Percentiles rank a stretch among this genome's conserved stretches.
Evolutionary conservation across 2,888 invertebrate genomes (phyloP).

Genomic region (Andrena hattorfiana): DNA sequence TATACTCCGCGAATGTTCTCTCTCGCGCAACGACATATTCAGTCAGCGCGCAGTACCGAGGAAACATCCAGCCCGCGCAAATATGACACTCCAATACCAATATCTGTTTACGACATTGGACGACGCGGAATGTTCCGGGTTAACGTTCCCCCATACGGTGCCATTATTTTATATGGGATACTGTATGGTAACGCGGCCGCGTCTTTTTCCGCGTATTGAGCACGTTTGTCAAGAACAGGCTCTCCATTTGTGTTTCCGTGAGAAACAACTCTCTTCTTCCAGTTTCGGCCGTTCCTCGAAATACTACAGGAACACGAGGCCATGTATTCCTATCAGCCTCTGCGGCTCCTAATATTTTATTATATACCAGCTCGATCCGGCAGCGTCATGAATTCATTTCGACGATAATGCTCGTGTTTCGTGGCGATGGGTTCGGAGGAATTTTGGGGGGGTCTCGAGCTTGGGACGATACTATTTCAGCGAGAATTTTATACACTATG

Average conservation of each 20-base stretch:
- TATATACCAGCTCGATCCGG: background rate
- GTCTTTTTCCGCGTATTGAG: conserved; percentile 59
- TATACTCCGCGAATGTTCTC: conserved; percentile 50
- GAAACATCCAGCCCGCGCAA: conserved; percentile 55
- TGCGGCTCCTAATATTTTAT: conserved; percentile 17
- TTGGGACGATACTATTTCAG: background rate
- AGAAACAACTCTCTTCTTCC: conserved; percentile 13
- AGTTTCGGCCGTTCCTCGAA: conserved; percentile 9
- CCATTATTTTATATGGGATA: conserved; percentile 67
- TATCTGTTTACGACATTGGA: conserved; percentile 73
- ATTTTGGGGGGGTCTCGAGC: background rate
- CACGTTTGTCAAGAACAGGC: conserved; percentile 60
- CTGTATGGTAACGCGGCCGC: conserved; percentile 38
- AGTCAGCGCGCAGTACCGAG: conserved; percentile 38
- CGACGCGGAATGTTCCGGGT: conserved; percentile 53
- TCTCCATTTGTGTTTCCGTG: conserved; percentile 42
- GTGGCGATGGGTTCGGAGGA: background rate
- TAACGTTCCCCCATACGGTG: conserved; percentile 52
- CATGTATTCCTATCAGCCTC: background rate
- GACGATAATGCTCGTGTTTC: background rate
- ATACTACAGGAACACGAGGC: conserved; percentile 6
- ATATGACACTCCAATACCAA: conserved; percentile 72
- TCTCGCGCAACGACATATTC: conserved; percentile 23
- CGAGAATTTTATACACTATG: background rate
- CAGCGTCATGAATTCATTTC: conserved; percentile 9